Conservation (phyloP, 2,888 invertebrate genomes). For the Drosophila yooni region DNA sequence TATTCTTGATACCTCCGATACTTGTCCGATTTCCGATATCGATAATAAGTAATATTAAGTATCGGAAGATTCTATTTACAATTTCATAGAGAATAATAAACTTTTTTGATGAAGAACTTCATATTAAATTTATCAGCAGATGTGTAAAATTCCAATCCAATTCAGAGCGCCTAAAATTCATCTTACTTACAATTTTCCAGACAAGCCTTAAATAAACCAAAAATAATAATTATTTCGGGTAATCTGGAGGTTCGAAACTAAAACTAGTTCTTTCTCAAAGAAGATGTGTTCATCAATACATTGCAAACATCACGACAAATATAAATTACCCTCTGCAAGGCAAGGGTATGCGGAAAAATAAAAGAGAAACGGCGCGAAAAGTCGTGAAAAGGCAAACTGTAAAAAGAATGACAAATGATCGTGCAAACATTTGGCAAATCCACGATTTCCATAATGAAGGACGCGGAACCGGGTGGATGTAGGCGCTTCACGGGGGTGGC, state of each 20-base stretch:
- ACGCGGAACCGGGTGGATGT: slow-evolving; percentile 2
- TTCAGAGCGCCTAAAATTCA: not conserved
- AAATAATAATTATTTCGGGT: not conserved
- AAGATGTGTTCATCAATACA: no score
- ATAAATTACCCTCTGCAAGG: not conserved
- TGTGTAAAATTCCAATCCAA: not conserved
- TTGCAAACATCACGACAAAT: not conserved
- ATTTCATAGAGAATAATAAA: not conserved
- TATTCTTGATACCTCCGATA: not conserved
- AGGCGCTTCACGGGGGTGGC: not conserved
- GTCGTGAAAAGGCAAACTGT: slow-evolving; percentile 47
- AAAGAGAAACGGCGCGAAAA: slow-evolving; percentile 35
- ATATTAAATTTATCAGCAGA: not conserved
- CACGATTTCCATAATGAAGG: slow-evolving; percentile 79
- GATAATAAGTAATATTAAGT: not conserved
- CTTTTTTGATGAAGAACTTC: not conserved
- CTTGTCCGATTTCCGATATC: not conserved
- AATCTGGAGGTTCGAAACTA: no score
- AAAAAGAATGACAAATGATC: slow-evolving; percentile 83
- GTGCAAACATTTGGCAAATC: slow-evolving; percentile 82
- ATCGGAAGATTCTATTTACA: not conserved
- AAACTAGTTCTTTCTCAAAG: no score
- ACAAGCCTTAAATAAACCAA: no score
- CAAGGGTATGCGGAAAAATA: slow-evolving; percentile 2
- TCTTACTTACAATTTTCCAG: not conserved